Conservation (phyloP, 1,140 invertebrate genomes). For the Cecropterus lyciades region DNA sequence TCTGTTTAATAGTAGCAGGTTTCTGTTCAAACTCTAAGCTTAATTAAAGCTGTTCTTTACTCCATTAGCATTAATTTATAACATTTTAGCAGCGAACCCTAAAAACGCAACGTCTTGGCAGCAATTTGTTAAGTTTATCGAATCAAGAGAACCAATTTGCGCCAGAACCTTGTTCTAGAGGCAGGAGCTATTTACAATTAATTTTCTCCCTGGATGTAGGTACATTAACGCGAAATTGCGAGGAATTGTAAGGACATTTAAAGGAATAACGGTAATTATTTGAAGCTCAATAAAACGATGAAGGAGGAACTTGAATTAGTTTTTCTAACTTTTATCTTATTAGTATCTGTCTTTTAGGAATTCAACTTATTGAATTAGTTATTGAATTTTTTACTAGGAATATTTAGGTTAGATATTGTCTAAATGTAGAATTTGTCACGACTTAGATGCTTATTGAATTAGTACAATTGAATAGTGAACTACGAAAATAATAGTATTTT, state of each 20-base stretch:
- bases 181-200: slow-evolving; percentile 29
- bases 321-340: background rate
- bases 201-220: slow-evolving; percentile 22
- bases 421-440: no score
- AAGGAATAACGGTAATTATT: slow-evolving; percentile 29
- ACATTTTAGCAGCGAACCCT: background rate
- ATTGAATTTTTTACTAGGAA: no score
- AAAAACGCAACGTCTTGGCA: slow-evolving; percentile 10
- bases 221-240: slow-evolving; percentile 20
- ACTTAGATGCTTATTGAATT: no score
- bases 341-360: background rate
- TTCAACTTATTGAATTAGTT: no score
- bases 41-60: background rate
- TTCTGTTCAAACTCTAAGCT: background rate
- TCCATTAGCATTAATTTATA: background rate
- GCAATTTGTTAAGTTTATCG: slow-evolving; percentile 28
- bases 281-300: slow-evolving; percentile 9
- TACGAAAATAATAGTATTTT: no score
- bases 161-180: slow-evolving; percentile 16
- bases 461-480: no score
- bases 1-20: no score
- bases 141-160: slow-evolving; percentile 26
- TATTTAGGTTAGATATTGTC: no score
- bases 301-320: background rate
- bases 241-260: slow-evolving; percentile 25